These are phyloP conservation scores for Fistularia commersonii DNA, from an alignment of 2,797 vertebrate genomes.

Conservation along the genomic window DNA sequence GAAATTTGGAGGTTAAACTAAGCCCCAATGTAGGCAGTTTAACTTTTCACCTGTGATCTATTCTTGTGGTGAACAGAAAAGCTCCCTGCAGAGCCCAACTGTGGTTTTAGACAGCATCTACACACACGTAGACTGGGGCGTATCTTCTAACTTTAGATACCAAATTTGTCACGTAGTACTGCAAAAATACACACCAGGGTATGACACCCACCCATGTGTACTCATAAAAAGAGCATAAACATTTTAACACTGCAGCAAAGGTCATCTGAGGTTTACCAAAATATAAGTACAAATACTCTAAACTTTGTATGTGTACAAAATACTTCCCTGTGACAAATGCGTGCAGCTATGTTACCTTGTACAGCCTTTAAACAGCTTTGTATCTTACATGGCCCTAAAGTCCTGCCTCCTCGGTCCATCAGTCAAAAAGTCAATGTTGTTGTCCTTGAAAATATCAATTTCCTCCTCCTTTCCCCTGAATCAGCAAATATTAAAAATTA, in stretches of 20 bases:
- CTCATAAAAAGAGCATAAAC: constrained; percentile 1
- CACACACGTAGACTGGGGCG: constrained; percentile 52
- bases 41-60: too few relatives aligned
- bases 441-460: too few relatives aligned
- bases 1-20: too few relatives aligned
- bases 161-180: constrained; percentile 47
- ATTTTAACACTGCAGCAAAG: constrained; percentile 35
- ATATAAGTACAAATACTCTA: neutral
- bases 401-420: too few relatives aligned
- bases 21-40: too few relatives aligned
- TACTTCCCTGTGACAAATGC: neutral
- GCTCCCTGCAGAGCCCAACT: constrained; percentile 37
- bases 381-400: too few relatives aligned
- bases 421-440: too few relatives aligned
- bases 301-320: neutral
- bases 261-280: constrained; percentile 24
- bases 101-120: constrained; percentile 64
- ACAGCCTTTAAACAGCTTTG: neutral
- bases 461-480: too few relatives aligned
- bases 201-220: constrained; percentile 27
- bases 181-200: constrained; percentile 4
- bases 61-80: constrained; percentile 50
- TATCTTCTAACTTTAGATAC: constrained; percentile 34
- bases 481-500: too few relatives aligned
- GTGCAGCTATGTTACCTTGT: neutral